phyloP scores from a whole-genome alignment of 2,888 invertebrate species.

The Chironomus tentans region DNA sequence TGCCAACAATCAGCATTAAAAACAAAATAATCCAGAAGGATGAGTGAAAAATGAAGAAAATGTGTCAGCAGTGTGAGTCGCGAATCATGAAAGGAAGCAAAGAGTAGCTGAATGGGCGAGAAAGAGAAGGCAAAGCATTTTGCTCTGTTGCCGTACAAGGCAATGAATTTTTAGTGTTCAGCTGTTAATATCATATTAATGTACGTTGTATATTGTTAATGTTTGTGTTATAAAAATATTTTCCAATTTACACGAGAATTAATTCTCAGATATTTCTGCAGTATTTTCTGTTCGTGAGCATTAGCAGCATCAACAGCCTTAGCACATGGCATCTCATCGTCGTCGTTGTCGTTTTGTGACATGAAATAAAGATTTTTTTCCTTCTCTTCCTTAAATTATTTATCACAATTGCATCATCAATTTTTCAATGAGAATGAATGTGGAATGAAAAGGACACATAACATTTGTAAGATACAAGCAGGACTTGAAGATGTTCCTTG shows the following conservation, averaged over 20 bases:
- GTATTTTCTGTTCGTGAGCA: background rate
- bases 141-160: background rate
- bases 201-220: background rate
- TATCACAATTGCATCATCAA: background rate
- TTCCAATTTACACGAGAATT: constrained; percentile 15
- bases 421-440: background rate
- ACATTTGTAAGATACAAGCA: background rate
- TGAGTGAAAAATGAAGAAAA: background rate
- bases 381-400: background rate
- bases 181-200: constrained; percentile 3
- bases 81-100: background rate
- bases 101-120: background rate
- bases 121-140: background rate
- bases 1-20: no score
- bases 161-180: constrained; percentile 22
- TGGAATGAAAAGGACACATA: background rate
- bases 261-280: constrained; percentile 1
- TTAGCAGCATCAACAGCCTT: background rate
- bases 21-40: background rate
- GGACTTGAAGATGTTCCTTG: no score
- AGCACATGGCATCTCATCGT: no score
- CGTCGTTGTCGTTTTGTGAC: background rate
- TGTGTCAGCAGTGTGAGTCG: background rate
- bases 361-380: background rate
- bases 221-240: constrained; percentile 18